Conservation (phyloP, 2,113 vertebrate species). For the Myiagra hebetior region DNA sequence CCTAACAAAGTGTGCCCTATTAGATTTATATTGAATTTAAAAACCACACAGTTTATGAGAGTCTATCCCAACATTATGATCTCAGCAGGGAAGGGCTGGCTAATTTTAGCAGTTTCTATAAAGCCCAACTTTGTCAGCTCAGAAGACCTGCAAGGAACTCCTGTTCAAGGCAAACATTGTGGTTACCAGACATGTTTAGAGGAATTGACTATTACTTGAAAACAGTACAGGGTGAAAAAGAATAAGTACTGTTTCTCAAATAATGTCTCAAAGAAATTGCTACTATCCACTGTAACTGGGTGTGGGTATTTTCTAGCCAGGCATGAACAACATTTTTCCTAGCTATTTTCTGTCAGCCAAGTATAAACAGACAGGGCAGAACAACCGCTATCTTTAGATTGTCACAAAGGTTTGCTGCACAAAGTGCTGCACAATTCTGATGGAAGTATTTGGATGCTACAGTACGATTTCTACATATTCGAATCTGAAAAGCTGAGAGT, state of each 20-base stretch:
- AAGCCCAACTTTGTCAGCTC: conserved; percentile 64
- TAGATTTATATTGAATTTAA: conserved; percentile 30
- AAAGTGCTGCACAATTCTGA: background rate
- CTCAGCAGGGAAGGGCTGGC: conserved; percentile 56
- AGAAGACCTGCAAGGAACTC: conserved; percentile 49
- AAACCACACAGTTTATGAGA: conserved; percentile 47
- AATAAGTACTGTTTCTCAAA: conserved; percentile 54
- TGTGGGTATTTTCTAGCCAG: conserved; percentile 39
- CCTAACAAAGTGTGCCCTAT: conserved; percentile 47
- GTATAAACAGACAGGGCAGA: background rate
- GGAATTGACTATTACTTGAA: conserved; percentile 54
- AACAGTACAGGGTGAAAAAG: conserved; percentile 61
- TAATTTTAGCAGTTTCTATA: conserved; percentile 69
- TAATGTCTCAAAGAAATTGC: conserved; percentile 47
- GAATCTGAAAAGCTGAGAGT: background rate
- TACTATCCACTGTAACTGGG: conserved; percentile 3
- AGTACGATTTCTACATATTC: background rate
- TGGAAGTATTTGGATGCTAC: background rate
- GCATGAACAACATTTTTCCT: conserved; percentile 27
- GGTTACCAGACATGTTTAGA: conserved; percentile 62
- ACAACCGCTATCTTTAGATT: background rate
- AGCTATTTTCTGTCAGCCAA: conserved; percentile 6
- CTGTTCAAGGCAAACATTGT: conserved; percentile 68
- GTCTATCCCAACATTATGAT: conserved; percentile 59
- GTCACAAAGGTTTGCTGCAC: background rate